Evolutionary conservation across 1,140 invertebrate species (phyloP).

Genomic region (Coptotermes formosanus): DNA sequence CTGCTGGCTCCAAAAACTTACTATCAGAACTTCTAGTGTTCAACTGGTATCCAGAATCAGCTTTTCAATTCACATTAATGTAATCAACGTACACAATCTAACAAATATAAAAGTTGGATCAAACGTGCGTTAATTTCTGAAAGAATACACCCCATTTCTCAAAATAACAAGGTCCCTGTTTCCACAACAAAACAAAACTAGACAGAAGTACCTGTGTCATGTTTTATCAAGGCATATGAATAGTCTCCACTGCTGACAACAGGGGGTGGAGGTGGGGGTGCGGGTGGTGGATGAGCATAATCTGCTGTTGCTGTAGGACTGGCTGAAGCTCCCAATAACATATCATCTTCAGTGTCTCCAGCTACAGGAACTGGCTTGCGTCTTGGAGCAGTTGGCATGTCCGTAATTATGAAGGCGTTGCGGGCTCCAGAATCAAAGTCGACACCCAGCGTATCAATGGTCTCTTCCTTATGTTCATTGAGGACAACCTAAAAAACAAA

Average conservation of each 20-base stretch:
- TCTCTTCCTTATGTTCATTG: constrained; percentile 46
- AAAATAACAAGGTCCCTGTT: too few relatives aligned
- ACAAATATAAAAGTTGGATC: too few relatives aligned
- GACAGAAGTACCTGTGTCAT: constrained; percentile 45
- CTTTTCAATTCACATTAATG: too few relatives aligned
- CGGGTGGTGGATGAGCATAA: constrained; percentile 22
- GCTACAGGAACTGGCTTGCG: constrained; percentile 37
- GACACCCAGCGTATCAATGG: constrained; percentile 49
- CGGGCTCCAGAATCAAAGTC: constrained; percentile 42
- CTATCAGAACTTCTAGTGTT: too few relatives aligned
- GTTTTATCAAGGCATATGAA: constrained; percentile 43
- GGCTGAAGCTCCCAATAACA: constrained; percentile 55
- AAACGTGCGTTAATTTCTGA: too few relatives aligned
- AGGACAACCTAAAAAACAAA: constrained; percentile 45
- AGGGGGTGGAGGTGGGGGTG: constrained; percentile 32
- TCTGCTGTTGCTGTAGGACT: constrained; percentile 51
- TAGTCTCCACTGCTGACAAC: constrained; percentile 21
- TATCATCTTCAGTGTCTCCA: constrained; percentile 49
- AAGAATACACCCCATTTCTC: too few relatives aligned
- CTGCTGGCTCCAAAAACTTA: too few relatives aligned
- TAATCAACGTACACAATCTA: too few relatives aligned
- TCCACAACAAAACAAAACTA: too few relatives aligned
- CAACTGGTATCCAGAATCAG: too few relatives aligned
- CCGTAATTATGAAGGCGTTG: constrained; percentile 43
- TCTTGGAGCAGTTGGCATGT: constrained; percentile 33